Evolutionary conservation across 1,140 invertebrate genomes (phyloP), one percentile per base, ranked within the genome.

Genomic region (Bombus waltoni): DNA sequence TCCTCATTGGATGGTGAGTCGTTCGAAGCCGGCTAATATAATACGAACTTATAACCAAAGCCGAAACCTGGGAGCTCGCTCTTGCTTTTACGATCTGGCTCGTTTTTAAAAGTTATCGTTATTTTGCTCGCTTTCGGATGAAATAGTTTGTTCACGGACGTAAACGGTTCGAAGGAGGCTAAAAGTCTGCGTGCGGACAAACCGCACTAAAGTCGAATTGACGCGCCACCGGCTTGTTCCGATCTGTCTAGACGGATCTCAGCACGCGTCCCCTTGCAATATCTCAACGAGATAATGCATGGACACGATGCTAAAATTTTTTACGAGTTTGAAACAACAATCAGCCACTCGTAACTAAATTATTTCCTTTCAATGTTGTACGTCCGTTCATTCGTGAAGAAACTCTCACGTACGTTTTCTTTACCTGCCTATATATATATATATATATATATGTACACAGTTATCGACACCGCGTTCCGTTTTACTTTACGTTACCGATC

Each of bases 1-100:
- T 85, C 77, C 87, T 87, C 90, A 95, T 95, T 95, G 94, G 94
- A 59, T 87, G 91, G 74, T 70, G 59, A 75, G 86, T 88, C 91
- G 93, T 94, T 94, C 86, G 89, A 92, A 93, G 84, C 92, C 91
- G 90, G 89, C 94, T 94, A 95, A 95, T 94, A 95, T 95, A 95
- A 95, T 95, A 94, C 93, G 91, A 94, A 95, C 94, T 95, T 95
- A 95, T 95, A 94, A 94, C 93, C 92, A 93, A 94, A 94, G 92
- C 91, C 92, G 91, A 94, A 94, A 93, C 93, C 93, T 94, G 94
- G 93, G 91, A 95, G 92, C 92, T 92, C 91, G 75, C 88, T 93
- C 88, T 92, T 87, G 90, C 88, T 93, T 95, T 95, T 95, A 95
- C 93, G 95, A 95, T 91, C 92, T 90, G 87, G 91, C 92, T 93